A percentile compares a stretch with the other conserved stretches of the same genome.
Evolutionary conservation across 2,888 invertebrate genomes (phyloP).

Genomic region (Folsomia manolachei): DNA sequence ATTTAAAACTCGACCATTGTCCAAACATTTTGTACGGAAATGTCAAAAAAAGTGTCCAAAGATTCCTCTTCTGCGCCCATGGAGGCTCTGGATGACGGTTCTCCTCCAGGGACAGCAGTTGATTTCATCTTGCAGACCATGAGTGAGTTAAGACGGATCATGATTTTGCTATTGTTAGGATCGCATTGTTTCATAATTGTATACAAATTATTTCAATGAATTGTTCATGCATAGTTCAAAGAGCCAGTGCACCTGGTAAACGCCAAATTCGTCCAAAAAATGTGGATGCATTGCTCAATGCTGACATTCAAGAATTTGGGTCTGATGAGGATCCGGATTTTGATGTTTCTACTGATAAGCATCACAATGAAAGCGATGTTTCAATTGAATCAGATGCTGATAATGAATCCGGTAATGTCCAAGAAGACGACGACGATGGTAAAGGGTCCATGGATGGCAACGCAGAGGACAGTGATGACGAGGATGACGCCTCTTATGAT

Average conservation of each 20-base stretch:
- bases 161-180: not conserved
- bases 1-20: too few relatives aligned
- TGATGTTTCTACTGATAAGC: constrained; percentile 29
- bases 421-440: constrained; percentile 66
- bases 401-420: constrained; percentile 9
- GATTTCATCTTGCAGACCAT: constrained; percentile 38
- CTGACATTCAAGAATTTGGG: constrained; percentile 40
- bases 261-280: constrained; percentile 46
- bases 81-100: not conserved
- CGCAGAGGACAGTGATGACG: constrained; percentile 66
- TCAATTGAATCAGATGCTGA: constrained; percentile 18
- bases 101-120: constrained; percentile 21
- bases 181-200: too few relatives aligned
- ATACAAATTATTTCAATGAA: too few relatives aligned
- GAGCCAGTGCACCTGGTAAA: constrained; percentile 43
- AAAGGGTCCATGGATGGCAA: constrained; percentile 76
- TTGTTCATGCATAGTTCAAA: constrained; percentile 45
- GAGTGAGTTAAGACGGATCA: constrained; percentile 27
- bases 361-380: constrained; percentile 22
- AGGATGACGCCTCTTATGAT: constrained; percentile 42
- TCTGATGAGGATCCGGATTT: constrained; percentile 48
- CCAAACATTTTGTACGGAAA: too few relatives aligned
- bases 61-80: too few relatives aligned
- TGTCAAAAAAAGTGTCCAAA: not conserved
- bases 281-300: constrained; percentile 43